phyloP scores from a whole-genome alignment of 2,888 invertebrate genomes.

The Leptinotarsa haldemani region DNA sequence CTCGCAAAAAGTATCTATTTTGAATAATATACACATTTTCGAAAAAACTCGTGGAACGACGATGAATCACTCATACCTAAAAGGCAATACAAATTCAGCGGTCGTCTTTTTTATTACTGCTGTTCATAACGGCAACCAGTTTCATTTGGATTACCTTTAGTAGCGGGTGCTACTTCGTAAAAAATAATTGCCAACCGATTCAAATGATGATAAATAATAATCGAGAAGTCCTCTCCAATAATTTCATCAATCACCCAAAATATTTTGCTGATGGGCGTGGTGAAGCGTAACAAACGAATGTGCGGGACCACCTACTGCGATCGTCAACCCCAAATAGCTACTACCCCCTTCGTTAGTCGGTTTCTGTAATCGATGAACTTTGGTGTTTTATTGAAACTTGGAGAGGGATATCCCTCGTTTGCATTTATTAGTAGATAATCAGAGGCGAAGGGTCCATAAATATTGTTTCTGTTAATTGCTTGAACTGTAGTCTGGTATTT shows the following conservation, averaged over 20 bases:
- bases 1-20: too few relatives aligned
- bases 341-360: conserved; percentile 42
- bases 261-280: conserved; percentile 57
- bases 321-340: conserved; percentile 46
- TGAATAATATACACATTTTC: too few relatives aligned
- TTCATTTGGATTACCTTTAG: background rate
- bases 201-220: conserved; percentile 13
- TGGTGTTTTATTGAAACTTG: conserved; percentile 40
- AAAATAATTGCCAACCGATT: conserved; percentile 9
- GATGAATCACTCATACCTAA: too few relatives aligned
- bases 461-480: conserved; percentile 39
- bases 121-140: background rate
- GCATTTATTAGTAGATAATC: conserved; percentile 37
- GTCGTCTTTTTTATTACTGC: background rate
- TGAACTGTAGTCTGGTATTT: conserved; percentile 22
- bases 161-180: background rate
- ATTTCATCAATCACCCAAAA: conserved; percentile 14
- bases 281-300: conserved; percentile 56
- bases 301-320: conserved; percentile 59
- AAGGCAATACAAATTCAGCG: too few relatives aligned
- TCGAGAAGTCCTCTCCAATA: conserved; percentile 5
- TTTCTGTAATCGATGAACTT: conserved; percentile 40
- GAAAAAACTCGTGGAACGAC: too few relatives aligned
- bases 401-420: conserved; percentile 37
- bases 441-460: conserved; percentile 30